phyloP scores from a whole-genome alignment of 2,113 vertebrate species.

The Triplophysa siluroides region DNA sequence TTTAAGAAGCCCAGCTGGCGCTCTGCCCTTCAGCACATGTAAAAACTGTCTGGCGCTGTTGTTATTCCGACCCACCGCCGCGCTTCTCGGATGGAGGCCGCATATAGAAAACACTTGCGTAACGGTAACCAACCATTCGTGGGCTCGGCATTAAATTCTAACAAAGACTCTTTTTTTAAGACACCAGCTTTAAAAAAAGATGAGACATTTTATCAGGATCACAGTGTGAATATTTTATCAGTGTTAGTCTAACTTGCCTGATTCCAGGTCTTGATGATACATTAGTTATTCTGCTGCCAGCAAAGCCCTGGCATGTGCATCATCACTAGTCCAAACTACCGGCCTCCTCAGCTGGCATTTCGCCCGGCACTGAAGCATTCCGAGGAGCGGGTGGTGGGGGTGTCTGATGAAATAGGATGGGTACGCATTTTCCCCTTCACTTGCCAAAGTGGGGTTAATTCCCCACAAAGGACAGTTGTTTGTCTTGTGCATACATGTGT shows the following conservation, averaged over 20 bases:
- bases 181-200: constrained; percentile 65
- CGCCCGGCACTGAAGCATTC: constrained; percentile 50
- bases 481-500: constrained; percentile 9
- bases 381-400: constrained; percentile 31
- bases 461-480: constrained; percentile 35
- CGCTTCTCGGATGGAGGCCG: constrained; percentile 2
- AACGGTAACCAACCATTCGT: constrained; percentile 7
- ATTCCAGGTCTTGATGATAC: constrained; percentile 67
- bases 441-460: constrained; percentile 55
- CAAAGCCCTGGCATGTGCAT: constrained; percentile 37
- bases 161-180: constrained; percentile 7
- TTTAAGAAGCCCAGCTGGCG: neutral
- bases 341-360: constrained; percentile 55
- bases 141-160: constrained; percentile 8
- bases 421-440: constrained; percentile 52
- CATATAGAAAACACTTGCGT: constrained; percentile 34
- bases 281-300: constrained; percentile 56
- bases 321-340: constrained; percentile 44
- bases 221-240: constrained; percentile 70
- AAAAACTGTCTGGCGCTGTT: neutral
- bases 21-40: constrained; percentile 19
- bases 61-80: constrained; percentile 2
- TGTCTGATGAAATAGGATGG: constrained; percentile 31
- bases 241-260: constrained; percentile 68
- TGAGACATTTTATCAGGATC: constrained; percentile 67